Evolutionary conservation across 2,113 vertebrate species (phyloP).

Genomic region (Actenoides lindsayi): DNA sequence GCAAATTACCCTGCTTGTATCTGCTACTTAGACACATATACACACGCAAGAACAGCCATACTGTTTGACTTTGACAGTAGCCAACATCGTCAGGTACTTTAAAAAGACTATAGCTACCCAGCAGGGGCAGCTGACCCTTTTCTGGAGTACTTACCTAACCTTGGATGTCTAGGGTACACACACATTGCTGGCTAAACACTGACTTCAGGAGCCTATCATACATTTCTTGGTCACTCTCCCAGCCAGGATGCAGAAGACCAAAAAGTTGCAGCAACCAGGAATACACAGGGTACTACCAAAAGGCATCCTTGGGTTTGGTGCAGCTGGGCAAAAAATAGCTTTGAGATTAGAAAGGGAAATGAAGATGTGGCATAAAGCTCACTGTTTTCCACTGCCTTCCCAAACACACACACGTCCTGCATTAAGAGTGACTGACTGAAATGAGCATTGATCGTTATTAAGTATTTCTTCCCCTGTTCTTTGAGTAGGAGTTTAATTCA

Average conservation of each 20-base stretch:
- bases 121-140: neutral
- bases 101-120: neutral
- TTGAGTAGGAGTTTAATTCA: neutral
- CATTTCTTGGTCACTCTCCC: neutral
- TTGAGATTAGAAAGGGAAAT: neutral
- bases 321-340: neutral
- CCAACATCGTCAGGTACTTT: neutral
- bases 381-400: neutral
- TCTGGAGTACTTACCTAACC: neutral
- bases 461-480: neutral
- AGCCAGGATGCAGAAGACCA: neutral
- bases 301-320: neutral
- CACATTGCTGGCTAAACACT: neutral
- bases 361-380: neutral
- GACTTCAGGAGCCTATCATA: neutral
- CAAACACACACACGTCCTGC: neutral
- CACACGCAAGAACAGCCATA: neutral
- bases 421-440: neutral
- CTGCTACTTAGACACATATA: fast-evolving
- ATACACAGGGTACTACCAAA: neutral
- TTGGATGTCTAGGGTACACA: neutral
- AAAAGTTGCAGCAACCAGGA: neutral
- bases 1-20: neutral
- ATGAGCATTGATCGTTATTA: neutral
- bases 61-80: neutral